Evolutionary conservation across 2,888 invertebrate genomes (phyloP), one percentile per base, ranked within the genome.

Genomic region (Erebia ligea): DNA sequence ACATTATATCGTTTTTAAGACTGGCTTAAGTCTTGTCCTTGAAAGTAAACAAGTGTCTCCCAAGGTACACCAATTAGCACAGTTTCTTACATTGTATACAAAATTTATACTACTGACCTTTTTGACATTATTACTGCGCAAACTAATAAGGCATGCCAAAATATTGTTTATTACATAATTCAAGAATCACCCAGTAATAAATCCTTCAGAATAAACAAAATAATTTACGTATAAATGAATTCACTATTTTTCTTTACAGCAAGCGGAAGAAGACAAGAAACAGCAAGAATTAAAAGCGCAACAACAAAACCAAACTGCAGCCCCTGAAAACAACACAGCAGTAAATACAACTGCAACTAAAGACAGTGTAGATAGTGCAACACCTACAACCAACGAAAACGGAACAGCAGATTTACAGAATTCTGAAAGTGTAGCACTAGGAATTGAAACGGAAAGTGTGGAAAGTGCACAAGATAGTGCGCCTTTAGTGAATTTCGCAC

Each of bases 191-290:
- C n/a, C 4, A 17, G 17, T 54, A 54, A 9, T 54, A 54, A 10
- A 1, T 54, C 10, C 19, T 10, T 3, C 19, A 0, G 0, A 34
- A 34, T 34, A 34, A 34, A 34, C 34, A 34, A 34, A 34, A 34
- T 34, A 4, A 25, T 25, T 25, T 25, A 3, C 3, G 25, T 25
- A n/a, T n/a, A 25, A 25, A 25, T 25, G 2, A 34, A 34, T 34
- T 34, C 6, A 34, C 34, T 34, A 34, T 34, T 34, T 56, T 59
- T 42, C n/a, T 58, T 72, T 70, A 1, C 80, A 89, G 52, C 80
- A 90, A 87, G 90, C 89, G 2, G 92, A 92, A 73, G 92, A 93
- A 79, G 92, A 92, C 63, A 92, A 91, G 76, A 91, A 89, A 76
- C 83, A 86, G 58, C 84, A 88, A 76, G 86, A 88, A 63, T 78